Evolutionary conservation across 2,888 invertebrate species (phyloP).

Genomic region (Ectemnius cavifrons): DNA sequence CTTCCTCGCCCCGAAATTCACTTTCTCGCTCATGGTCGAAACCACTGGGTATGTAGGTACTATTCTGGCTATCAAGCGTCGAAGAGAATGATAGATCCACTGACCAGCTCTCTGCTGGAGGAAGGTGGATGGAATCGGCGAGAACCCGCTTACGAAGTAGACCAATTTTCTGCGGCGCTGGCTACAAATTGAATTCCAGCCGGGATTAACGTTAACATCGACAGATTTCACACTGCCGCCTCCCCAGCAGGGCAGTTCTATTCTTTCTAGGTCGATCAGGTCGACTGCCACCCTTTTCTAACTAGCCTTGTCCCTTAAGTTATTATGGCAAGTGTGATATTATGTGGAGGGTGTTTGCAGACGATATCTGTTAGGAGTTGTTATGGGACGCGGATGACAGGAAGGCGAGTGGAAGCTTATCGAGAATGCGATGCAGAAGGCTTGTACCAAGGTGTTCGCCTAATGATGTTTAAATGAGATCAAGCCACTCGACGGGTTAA

Average conservation of each 20-base stretch:
- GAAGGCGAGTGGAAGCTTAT: too few relatives aligned
- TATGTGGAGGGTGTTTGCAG: too few relatives aligned
- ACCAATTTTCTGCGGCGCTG: conserved; percentile 55
- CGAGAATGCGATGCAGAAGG: too few relatives aligned
- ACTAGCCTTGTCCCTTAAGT: too few relatives aligned
- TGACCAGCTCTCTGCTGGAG: conserved; percentile 22
- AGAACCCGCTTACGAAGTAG: conserved; percentile 64
- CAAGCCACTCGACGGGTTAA: too few relatives aligned
- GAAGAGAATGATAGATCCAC: conserved; percentile 46
- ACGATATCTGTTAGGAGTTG: too few relatives aligned
- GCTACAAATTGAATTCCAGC: conserved; percentile 58
- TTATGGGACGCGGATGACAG: too few relatives aligned
- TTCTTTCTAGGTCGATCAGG: not conserved
- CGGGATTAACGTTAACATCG: conserved; percentile 63
- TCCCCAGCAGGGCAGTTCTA: conserved; percentile 1
- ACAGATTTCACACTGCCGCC: conserved; percentile 53
- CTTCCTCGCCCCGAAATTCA: too few relatives aligned
- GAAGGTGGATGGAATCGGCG: conserved; percentile 50
- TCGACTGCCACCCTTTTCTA: too few relatives aligned
- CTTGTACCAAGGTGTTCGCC: too few relatives aligned
- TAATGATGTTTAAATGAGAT: too few relatives aligned
- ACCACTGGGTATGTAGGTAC: not conserved
- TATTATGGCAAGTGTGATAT: too few relatives aligned
- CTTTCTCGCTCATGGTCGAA: conserved; percentile 12
- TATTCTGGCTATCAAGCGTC: conserved; percentile 5